Percentiles rank a stretch among this genome's conserved stretches.
phyloP scores from a whole-genome alignment of 2,113 vertebrate genomes.

The Pipa parva region DNA sequence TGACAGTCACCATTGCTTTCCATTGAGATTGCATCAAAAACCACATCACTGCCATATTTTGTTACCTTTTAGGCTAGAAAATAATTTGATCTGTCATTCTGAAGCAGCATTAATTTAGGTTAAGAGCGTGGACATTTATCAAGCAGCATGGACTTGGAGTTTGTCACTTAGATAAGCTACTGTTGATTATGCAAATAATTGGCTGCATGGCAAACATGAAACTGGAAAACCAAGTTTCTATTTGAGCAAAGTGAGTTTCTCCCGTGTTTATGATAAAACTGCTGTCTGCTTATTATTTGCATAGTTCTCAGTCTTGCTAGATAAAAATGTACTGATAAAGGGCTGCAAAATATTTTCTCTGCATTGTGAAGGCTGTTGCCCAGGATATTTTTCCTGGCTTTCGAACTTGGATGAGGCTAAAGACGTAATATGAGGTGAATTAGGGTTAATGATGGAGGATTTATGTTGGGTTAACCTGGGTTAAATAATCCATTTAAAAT shows the following conservation, averaged over 20 bases:
- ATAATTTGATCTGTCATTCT: too few species aligned
- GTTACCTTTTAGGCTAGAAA: too few species aligned
- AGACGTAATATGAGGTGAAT: neutral
- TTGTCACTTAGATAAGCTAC: conserved; percentile 13
- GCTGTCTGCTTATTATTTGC: conserved; percentile 24
- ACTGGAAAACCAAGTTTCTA: conserved; percentile 27
- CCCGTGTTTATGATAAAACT: conserved; percentile 23
- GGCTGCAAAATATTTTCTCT: too few species aligned
- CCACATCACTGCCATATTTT: too few species aligned
- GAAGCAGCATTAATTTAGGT: too few species aligned
- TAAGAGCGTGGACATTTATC: neutral
- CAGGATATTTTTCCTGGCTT: too few species aligned
- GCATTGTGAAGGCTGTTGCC: too few species aligned
- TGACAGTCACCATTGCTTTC: too few species aligned
- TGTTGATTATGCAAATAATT: conserved; percentile 34
- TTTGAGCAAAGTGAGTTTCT: neutral
- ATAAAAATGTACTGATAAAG: too few species aligned
- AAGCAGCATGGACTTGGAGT: neutral
- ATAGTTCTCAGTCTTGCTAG: neutral
- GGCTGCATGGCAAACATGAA: conserved; percentile 12
- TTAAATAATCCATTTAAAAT: too few species aligned
- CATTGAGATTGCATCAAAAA: too few species aligned
- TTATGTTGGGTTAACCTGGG: neutral
- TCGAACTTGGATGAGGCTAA: too few species aligned
- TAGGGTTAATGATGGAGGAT: neutral